Conservation (phyloP, 2,113 vertebrate species). For the Meles meles region DNA sequence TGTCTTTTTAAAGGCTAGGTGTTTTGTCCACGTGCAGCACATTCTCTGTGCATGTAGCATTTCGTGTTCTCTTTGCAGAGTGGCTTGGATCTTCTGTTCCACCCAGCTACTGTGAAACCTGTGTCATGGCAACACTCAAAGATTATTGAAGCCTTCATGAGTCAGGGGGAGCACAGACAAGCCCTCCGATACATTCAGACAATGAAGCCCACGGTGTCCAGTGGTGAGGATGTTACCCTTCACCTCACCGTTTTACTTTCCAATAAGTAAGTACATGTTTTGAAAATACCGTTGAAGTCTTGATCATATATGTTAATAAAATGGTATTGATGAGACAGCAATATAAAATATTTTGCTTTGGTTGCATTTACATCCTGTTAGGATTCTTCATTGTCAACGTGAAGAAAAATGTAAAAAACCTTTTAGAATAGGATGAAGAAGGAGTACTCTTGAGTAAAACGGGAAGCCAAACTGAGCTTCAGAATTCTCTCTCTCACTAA, state of each 20-base stretch:
- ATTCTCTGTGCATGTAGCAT: neutral
- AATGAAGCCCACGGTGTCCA: constrained; percentile 86
- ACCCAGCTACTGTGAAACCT: constrained; percentile 89
- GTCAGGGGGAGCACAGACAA: constrained; percentile 88
- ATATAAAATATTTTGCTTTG: neutral
- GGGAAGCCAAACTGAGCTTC: neutral
- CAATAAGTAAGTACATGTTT: constrained; percentile 87
- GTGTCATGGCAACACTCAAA: constrained; percentile 91
- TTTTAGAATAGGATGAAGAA: constrained; percentile 21
- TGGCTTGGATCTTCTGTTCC: constrained; percentile 91
- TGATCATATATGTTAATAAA: neutral
- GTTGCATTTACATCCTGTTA: neutral
- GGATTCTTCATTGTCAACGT: neutral
- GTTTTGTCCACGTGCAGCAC: neutral
- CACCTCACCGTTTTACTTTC: constrained; percentile 92
- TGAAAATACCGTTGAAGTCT: neutral
- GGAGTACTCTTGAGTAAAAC: neutral
- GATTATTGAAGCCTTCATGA: constrained; percentile 92
- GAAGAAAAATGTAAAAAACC: neutral
- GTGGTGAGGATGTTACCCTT: constrained; percentile 86
- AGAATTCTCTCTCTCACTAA: neutral
- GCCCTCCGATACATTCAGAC: constrained; percentile 92
- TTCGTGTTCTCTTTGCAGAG: constrained; percentile 80
- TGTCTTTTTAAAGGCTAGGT: neutral
- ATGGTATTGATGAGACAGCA: neutral